Evolutionary conservation across 2,797 vertebrate genomes (phyloP).

Genomic region (Manis crassicaudata): DNA sequence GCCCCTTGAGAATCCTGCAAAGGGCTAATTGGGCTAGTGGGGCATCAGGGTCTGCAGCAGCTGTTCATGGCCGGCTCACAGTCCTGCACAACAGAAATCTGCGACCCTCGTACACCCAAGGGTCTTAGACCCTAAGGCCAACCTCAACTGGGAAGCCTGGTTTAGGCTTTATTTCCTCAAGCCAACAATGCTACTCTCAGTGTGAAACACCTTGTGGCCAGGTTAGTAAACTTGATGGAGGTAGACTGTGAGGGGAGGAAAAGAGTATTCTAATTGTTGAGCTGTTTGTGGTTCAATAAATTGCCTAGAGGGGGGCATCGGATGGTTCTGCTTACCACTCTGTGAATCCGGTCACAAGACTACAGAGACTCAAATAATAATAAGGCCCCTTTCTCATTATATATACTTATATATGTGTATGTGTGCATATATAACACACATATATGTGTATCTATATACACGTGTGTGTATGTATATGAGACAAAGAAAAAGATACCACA

Average conservation of each 20-base stretch:
- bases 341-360: neutral
- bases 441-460: neutral
- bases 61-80: neutral
- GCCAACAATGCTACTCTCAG: neutral
- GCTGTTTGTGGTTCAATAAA: neutral
- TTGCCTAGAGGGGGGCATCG: neutral
- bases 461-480: neutral
- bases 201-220: neutral
- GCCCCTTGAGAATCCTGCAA: neutral
- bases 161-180: neutral
- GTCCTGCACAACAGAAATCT: neutral
- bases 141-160: neutral
- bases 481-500: neutral
- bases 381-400: neutral
- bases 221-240: neutral
- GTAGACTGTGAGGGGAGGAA: neutral
- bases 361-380: neutral
- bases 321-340: neutral
- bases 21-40: neutral
- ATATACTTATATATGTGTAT: neutral
- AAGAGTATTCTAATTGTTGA: neutral
- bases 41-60: neutral
- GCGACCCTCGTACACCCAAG: neutral
- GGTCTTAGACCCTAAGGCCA: neutral
- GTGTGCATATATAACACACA: accelerated